These are phyloP conservation scores for Catharus fuscescens DNA, from an alignment of 2,113 vertebrate species.

Conservation along the genomic window DNA sequence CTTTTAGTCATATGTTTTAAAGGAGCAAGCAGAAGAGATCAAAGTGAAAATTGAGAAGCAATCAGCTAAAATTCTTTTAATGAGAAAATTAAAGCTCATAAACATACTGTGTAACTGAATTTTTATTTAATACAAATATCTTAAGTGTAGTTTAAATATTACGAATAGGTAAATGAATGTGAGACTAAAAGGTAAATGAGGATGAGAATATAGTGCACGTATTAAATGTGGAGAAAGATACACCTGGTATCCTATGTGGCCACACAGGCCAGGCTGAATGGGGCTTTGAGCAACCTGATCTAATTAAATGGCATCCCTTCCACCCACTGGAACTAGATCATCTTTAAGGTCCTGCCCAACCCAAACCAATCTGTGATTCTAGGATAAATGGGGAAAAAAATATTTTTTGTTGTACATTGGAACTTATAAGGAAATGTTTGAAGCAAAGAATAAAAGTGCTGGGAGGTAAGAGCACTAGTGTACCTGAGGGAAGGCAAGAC, in stretches of 20 bases:
- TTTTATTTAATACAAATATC: not conserved
- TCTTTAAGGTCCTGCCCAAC: not conserved
- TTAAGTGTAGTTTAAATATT: not conserved
- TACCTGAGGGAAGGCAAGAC: not conserved
- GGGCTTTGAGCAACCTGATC: not conserved
- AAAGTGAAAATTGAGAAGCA: not conserved
- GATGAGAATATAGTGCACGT: not conserved
- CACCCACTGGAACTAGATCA: not conserved
- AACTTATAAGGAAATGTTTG: slow-evolving; percentile 38
- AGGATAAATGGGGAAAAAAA: not conserved
- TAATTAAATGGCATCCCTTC: not conserved
- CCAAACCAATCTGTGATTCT: not conserved
- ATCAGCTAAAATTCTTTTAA: not conserved
- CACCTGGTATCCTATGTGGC: not conserved
- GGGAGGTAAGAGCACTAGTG: not conserved
- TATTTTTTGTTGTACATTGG: not conserved
- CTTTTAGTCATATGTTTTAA: not conserved
- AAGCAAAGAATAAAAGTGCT: slow-evolving; percentile 46
- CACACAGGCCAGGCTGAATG: not conserved
- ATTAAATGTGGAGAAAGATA: not conserved
- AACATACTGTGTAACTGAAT: not conserved
- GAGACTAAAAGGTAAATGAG: not conserved
- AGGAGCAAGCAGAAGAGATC: not conserved
- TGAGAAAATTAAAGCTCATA: not conserved
- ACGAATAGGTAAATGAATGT: not conserved